Base-by-base conservation (phyloP, 2,888 invertebrate species). In the Volucella bombylans region DNA sequence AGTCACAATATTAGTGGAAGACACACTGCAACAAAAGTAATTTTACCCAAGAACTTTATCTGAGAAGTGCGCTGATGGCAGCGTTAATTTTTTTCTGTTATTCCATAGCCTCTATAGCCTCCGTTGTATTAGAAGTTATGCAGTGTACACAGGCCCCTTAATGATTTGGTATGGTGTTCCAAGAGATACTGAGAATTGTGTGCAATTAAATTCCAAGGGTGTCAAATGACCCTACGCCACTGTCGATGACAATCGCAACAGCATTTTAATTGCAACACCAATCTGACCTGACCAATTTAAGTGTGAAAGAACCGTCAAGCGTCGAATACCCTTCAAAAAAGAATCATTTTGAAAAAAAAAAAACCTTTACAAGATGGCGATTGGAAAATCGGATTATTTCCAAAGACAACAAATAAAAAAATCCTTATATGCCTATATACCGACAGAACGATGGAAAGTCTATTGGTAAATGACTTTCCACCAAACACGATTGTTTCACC, bases 21-120 rank as follows among this genome's bases (percentile, higher is more conserved):
- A 54, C 49, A 45, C 38, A 52, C 41, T 61, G 64, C 57, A 78
- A 8, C 15, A 23, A 18, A 61, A 41, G 85, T 76, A 85, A 85
- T 76, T 81, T 76, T 72, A 85, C 69, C 80, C 72, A 54, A 61
- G 38, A 49, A 41, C 11, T 65, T 64, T 65, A 71, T 74, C 73
- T 74, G 76, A 71, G 31, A 47, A 62, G 39, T 55, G 55, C 38
- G 55, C 72, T 78, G 78, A 55, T 65, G 52, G 54, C 74, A 57
- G 50, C 49, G 76, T 64, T 54, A 76, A 72, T 65, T 52, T 77
- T 54, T 52, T 18, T 52, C 15, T 45, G 4, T 62, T 82, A 78
- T 78, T 83, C 83, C 74, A 83, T 83, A 79, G 74, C 79, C 79
- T 74, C 82, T 62, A 23, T 31, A 6, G 31, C 31, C 65, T 57